Conservation (phyloP, 2,888 invertebrate genomes). For the Poecilobothrus nobilitatus region DNA sequence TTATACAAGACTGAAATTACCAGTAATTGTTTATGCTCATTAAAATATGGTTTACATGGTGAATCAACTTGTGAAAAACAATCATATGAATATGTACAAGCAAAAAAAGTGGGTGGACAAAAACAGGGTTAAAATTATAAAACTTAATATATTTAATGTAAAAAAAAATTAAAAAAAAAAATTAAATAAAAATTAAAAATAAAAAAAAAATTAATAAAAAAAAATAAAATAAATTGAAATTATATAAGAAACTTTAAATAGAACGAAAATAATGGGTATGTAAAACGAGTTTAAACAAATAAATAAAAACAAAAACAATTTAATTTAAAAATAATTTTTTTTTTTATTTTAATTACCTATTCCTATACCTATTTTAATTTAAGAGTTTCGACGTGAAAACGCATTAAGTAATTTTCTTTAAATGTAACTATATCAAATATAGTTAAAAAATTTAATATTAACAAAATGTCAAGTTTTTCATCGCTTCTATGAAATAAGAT, state of each 20-base stretch:
- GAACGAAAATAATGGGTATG: neutral
- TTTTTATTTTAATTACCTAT: too few species aligned
- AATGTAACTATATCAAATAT: too few species aligned
- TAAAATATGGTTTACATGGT: slow-evolving; percentile 33
- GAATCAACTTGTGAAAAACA: slow-evolving; percentile 33
- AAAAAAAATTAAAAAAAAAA: too few species aligned
- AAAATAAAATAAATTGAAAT: neutral
- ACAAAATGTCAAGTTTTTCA: too few species aligned
- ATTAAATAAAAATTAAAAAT: too few species aligned
- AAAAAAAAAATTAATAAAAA: neutral
- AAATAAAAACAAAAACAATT: neutral
- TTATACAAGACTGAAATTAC: slow-evolving; percentile 39
- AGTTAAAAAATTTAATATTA: too few species aligned
- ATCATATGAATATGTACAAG: neutral
- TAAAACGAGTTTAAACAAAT: neutral
- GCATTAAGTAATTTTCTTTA: too few species aligned
- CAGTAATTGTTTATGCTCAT: slow-evolving; percentile 35
- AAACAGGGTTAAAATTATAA: neutral
- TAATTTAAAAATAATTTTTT: too few species aligned
- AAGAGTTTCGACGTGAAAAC: too few species aligned
- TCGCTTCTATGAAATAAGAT: too few species aligned
- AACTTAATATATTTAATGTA: neutral
- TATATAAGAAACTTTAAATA: neutral
- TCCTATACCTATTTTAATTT: too few species aligned
- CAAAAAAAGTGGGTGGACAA: neutral